A percentile compares a stretch with the other conserved stretches of the same genome.
Evolutionary conservation across 2,888 invertebrate species (phyloP).

Genomic region (Lasioglossum leucozonium): DNA sequence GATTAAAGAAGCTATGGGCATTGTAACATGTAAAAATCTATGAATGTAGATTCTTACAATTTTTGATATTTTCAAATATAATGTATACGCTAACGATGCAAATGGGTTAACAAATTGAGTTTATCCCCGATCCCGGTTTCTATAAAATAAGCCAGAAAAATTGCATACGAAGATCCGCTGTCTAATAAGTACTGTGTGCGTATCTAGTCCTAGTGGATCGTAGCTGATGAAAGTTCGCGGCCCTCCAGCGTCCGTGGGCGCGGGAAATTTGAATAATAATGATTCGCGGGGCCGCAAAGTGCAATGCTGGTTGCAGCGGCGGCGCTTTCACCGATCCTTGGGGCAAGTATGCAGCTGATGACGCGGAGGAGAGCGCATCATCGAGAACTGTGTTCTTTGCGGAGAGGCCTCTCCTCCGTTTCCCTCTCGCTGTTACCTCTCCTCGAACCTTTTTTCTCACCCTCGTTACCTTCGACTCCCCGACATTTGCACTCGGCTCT

Average conservation of each 20-base stretch:
- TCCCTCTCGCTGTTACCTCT: neutral
- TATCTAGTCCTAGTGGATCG: neutral
- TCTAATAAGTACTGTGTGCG: neutral
- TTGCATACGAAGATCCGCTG: neutral
- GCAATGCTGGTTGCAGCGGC: neutral
- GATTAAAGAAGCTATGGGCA: too few relatives aligned
- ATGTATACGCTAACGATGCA: too few relatives aligned
- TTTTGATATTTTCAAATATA: too few relatives aligned
- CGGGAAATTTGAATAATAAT: conserved; percentile 5
- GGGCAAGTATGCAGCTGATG: conserved; percentile 49
- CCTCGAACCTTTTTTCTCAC: conserved; percentile 33
- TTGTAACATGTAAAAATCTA: too few relatives aligned
- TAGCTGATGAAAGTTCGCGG: neutral
- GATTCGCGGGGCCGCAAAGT: neutral
- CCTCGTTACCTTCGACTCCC: conserved; percentile 70
- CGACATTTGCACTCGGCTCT: conserved; percentile 67
- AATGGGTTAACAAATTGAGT: too few relatives aligned
- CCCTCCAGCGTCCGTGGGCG: neutral
- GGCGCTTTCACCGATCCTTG: neutral
- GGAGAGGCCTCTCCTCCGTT: conserved; percentile 20
- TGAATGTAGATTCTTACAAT: too few relatives aligned
- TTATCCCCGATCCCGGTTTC: neutral
- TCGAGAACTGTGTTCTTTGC: conserved; percentile 42
- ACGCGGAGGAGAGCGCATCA: conserved; percentile 66
- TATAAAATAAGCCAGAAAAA: neutral